Evolutionary conservation across 2,888 invertebrate genomes (phyloP).

Genomic region (Resseliella maxima): DNA sequence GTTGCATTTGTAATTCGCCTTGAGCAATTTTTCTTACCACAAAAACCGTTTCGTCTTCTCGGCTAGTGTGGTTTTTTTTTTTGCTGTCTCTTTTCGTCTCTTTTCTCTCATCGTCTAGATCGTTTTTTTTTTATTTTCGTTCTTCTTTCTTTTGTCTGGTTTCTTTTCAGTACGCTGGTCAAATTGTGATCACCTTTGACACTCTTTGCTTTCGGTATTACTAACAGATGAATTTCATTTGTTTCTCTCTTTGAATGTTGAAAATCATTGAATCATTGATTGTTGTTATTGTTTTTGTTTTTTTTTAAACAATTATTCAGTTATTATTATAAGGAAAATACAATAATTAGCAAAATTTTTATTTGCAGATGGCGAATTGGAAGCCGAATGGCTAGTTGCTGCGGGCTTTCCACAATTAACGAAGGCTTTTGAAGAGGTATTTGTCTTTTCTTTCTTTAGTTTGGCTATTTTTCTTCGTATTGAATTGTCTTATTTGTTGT

Average conservation of each 20-base stretch:
- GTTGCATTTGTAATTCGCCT: conserved; percentile 13
- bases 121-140: not conserved
- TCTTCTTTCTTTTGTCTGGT: not conserved
- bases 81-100: too few species aligned
- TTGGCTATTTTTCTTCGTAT: not conserved
- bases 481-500: not conserved
- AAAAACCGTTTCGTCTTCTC: not conserved
- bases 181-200: conserved; percentile 45
- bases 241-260: not conserved
- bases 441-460: not conserved
- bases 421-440: conserved; percentile 68
- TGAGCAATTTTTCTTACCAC: not conserved
- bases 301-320: not conserved
- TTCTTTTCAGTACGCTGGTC: not conserved
- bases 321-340: too few species aligned
- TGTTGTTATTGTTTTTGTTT: not conserved
- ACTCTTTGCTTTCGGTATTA: not conserved
- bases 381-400: conserved; percentile 70
- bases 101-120: not conserved
- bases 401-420: conserved; percentile 70
- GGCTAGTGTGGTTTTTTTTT: too few species aligned
- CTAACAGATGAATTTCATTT: not conserved
- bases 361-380: conserved; percentile 69
- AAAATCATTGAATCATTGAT: not conserved
- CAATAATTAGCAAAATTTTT: too few species aligned